Conservation (phyloP, 1,140 invertebrate species). For the Drosophila busckii region DNA sequence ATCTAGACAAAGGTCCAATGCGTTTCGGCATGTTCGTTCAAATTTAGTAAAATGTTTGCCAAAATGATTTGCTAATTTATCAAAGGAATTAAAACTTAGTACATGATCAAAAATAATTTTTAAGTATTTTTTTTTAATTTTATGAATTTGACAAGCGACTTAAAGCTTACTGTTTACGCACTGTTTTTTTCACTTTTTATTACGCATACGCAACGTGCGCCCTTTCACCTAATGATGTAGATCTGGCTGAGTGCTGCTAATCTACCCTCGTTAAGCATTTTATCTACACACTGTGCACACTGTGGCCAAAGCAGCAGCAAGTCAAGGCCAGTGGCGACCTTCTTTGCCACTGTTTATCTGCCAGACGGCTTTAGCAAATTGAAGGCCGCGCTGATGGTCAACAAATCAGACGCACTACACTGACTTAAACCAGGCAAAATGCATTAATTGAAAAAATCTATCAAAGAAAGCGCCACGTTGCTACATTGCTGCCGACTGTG, state of each 20-base stretch:
- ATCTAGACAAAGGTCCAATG: too few relatives aligned
- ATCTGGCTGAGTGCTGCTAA: slow-evolving; percentile 29
- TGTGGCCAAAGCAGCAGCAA: slow-evolving; percentile 17
- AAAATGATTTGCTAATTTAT: too few relatives aligned
- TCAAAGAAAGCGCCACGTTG: too few relatives aligned
- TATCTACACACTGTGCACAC: slow-evolving; percentile 22
- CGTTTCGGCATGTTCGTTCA: too few relatives aligned
- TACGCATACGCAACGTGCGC: neutral
- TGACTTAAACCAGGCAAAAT: slow-evolving; percentile 19
- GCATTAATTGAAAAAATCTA: slow-evolving; percentile 37
- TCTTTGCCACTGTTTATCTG: slow-evolving; percentile 18
- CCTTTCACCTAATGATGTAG: slow-evolving; percentile 6
- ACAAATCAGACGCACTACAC: slow-evolving; percentile 27
- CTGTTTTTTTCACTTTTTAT: too few relatives aligned
- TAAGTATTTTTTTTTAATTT: too few relatives aligned
- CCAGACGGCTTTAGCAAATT: slow-evolving; percentile 17
- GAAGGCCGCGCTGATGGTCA: slow-evolving; percentile 18
- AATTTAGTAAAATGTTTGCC: too few relatives aligned
- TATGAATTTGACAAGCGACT: too few relatives aligned
- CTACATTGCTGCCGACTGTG: too few relatives aligned
- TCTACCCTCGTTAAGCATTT: slow-evolving; percentile 59
- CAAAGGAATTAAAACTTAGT: too few relatives aligned
- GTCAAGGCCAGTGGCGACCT: slow-evolving; percentile 38
- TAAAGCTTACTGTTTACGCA: too few relatives aligned
- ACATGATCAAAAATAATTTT: too few relatives aligned